Percentiles rank a stretch among this genome's conserved stretches.
phyloP scores from a whole-genome alignment of 2,113 vertebrate genomes.

The Pelecanoides urinatrix region DNA sequence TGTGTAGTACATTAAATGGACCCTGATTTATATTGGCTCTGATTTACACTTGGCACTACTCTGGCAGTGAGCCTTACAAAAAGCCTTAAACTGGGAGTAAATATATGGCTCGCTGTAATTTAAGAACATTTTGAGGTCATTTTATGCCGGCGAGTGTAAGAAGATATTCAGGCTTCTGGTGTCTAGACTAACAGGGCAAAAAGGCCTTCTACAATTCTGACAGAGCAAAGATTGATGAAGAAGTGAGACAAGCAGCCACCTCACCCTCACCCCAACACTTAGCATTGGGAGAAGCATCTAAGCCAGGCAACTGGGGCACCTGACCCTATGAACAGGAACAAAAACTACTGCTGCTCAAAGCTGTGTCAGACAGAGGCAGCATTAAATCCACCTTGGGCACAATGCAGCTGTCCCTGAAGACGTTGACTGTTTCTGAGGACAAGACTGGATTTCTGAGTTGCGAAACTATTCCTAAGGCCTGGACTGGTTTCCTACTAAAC shows the following conservation, averaged over 20 bases:
- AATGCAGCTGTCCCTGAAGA: neutral
- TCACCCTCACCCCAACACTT: constrained; percentile 24
- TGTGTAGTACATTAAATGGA: neutral
- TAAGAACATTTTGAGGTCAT: constrained; percentile 55
- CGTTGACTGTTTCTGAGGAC: neutral
- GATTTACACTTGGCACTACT: constrained; percentile 17
- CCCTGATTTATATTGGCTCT: constrained; percentile 18
- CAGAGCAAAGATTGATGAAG: constrained; percentile 40
- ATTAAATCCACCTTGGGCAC: neutral
- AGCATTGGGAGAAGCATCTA: neutral
- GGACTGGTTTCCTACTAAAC: neutral
- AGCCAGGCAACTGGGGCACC: neutral
- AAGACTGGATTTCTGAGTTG: neutral
- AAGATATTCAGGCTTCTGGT: neutral
- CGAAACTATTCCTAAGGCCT: neutral
- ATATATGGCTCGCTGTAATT: constrained; percentile 33
- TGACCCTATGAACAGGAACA: neutral
- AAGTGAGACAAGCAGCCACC: neutral
- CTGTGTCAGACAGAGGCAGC: neutral
- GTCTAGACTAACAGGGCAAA: constrained; percentile 64
- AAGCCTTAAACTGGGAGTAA: neutral
- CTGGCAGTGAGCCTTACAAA: constrained; percentile 3
- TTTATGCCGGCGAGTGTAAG: neutral
- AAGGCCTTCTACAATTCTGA: constrained; percentile 28
- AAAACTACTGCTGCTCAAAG: constrained; percentile 19